Base-by-base conservation (phyloP, 2,797 vertebrate genomes). In the Sebastes itinus region DNA sequence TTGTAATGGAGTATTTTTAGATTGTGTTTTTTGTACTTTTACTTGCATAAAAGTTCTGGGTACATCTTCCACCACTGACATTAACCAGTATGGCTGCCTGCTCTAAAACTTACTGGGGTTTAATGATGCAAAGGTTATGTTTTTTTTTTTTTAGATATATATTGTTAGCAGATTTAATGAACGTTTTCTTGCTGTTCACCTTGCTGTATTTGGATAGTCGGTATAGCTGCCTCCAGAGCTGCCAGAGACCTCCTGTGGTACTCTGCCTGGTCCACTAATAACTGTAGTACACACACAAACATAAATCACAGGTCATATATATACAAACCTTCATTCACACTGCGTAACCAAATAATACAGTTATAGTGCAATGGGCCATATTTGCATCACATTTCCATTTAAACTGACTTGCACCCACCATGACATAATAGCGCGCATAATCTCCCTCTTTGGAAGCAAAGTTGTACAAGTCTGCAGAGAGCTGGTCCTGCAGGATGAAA, bases 241-340 rank as follows among this genome's bases (percentile, higher is more conserved):
- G 96, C 94, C 96, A 99, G 96, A 91, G 98, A 97, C 96, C 93
- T 98, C 95, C 97, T 97, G 97, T 99, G 99, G 95, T 99, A 99
- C 80, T 99, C 98, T 84, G 98, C 98, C 96, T 99, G 99, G 86
- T 97, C 96, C 95, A 98, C 97, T 95, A 99, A 96, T 93, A 99
- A 96, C 99, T 99, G 96, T 87, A 83, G 64, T 10, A 83, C 5
- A 81, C 2, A 82, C 33, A 78, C 23, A 74, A 38, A 84, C 9
- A 61, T 38, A 38, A 38, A 66, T 78, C 13, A 69, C 18, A 74
- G 6, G 32, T 64, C 27, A 84, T n/a, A 62, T 1, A 59, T 1
- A 62, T 5, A 35, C 25, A 66, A 58, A 59, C 14, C 8, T 5
- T 7, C 5, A 7, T 42, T 82, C 11, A 35, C 4, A 13, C 20